phyloP scores from a whole-genome alignment of 2,797 vertebrate species.

The Sebastes flavidus region DNA sequence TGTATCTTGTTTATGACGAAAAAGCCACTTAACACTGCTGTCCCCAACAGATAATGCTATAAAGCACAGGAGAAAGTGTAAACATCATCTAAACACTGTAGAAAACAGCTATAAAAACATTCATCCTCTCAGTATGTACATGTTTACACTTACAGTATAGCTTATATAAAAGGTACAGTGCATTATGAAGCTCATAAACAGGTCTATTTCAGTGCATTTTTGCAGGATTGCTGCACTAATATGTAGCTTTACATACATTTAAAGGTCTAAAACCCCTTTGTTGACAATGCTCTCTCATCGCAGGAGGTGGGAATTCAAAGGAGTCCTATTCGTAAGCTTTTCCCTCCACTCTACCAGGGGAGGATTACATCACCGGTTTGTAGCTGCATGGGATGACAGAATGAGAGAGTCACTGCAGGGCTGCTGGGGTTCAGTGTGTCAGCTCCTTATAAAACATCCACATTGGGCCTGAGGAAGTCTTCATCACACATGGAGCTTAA shows the following conservation, averaged over 20 bases:
- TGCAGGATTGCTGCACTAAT: constrained; percentile 14
- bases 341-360: constrained; percentile 73
- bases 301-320: constrained; percentile 48
- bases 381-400: constrained; percentile 57
- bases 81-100: constrained; percentile 73
- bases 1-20: constrained; percentile 36
- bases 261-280: constrained; percentile 6
- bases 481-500: neutral
- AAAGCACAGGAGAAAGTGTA: constrained; percentile 52
- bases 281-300: neutral
- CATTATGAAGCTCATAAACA: constrained; percentile 57
- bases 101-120: constrained; percentile 65
- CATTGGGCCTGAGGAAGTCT: constrained; percentile 19
- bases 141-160: constrained; percentile 54
- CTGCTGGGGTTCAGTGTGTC: constrained; percentile 23
- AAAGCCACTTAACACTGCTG: constrained; percentile 56
- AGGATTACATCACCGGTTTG: constrained; percentile 82
- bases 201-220: constrained; percentile 40
- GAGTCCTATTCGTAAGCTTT: constrained; percentile 61
- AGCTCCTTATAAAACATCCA: constrained; percentile 22
- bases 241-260: constrained; percentile 8
- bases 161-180: constrained; percentile 74
- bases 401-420: constrained; percentile 39
- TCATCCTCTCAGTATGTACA: constrained; percentile 45
- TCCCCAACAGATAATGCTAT: constrained; percentile 31